phyloP scores from a whole-genome alignment of 2,113 vertebrate species.

The Leucopternis melanops region DNA sequence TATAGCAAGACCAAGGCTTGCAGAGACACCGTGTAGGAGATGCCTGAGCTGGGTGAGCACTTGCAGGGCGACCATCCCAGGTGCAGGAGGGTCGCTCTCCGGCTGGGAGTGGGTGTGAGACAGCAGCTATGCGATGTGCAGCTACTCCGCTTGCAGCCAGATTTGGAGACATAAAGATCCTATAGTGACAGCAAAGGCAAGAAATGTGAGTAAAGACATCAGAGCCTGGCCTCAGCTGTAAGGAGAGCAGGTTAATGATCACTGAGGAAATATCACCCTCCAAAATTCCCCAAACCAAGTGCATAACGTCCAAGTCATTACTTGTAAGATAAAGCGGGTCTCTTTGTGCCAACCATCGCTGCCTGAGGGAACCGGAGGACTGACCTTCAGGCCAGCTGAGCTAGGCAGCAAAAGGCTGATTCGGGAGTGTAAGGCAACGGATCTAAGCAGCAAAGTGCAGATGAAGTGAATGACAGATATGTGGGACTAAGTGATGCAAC shows the following conservation, averaged over 20 bases:
- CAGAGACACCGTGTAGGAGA: neutral
- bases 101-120: neutral
- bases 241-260: neutral
- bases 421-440: neutral
- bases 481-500: neutral
- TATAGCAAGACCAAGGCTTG: neutral
- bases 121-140: neutral
- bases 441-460: neutral
- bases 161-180: neutral
- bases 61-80: neutral
- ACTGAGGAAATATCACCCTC: neutral
- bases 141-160: neutral
- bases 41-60: neutral
- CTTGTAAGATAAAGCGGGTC: neutral
- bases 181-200: neutral
- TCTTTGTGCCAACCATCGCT: neutral
- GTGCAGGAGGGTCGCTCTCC: neutral
- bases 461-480: neutral
- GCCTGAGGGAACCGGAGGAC: neutral
- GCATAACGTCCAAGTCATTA: neutral
- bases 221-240: neutral
- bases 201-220: neutral
- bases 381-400: neutral
- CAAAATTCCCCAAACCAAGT: neutral
- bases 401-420: neutral